These are phyloP conservation scores for Chloropsis cyanopogon DNA, from an alignment of 2,113 vertebrate species.

Conservation along the genomic window DNA sequence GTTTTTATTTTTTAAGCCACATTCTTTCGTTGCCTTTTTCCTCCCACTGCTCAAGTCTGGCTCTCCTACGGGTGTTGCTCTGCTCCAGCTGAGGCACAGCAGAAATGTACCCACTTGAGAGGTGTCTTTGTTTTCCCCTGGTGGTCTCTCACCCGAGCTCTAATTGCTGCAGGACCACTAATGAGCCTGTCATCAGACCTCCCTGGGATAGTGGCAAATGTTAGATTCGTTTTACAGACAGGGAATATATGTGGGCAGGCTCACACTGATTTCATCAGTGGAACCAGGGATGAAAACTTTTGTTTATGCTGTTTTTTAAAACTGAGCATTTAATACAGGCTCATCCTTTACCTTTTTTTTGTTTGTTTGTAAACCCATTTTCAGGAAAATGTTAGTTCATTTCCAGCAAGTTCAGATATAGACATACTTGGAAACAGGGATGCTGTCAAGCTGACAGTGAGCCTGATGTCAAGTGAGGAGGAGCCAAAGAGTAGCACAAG, in stretches of 20 bases:
- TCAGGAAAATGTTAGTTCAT: background rate
- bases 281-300: background rate
- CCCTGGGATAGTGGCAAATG: background rate
- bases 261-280: background rate
- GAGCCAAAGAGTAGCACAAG: background rate
- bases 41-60: background rate
- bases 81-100: background rate
- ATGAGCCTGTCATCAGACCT: background rate
- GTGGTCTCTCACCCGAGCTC: background rate
- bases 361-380: background rate
- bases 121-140: background rate
- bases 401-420: background rate
- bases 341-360: background rate
- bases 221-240: background rate
- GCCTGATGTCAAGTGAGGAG: background rate
- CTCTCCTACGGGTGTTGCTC: background rate
- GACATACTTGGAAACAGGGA: background rate
- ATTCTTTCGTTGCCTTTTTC: background rate
- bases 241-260: background rate
- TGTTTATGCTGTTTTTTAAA: background rate
- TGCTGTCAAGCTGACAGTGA: background rate
- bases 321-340: background rate
- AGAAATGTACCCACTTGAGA: background rate
- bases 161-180: background rate
- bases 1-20: background rate